These are phyloP conservation scores for Nemurella pictetii DNA, from an alignment of 2,888 invertebrate species.

Conservation along the genomic window DNA sequence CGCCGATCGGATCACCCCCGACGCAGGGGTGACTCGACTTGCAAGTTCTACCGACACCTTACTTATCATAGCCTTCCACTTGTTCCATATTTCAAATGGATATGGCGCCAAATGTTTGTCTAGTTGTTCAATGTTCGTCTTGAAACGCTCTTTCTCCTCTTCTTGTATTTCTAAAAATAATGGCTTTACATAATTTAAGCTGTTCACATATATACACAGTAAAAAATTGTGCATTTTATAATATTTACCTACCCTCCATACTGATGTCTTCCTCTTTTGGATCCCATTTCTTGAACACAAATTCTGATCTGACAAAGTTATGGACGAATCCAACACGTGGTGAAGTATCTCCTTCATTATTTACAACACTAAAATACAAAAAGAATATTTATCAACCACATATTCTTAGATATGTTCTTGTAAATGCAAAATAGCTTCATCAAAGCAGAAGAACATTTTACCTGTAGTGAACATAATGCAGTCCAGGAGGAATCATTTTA, in stretches of 20 bases:
- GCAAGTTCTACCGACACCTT: constrained; percentile 66
- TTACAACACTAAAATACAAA: constrained; percentile 54
- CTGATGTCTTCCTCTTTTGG: constrained; percentile 71
- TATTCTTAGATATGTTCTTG: no score
- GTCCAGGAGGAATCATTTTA: constrained; percentile 98
- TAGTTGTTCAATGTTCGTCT: constrained; percentile 68
- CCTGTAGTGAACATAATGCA: constrained; percentile 92
- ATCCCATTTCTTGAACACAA: constrained; percentile 89
- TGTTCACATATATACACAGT: no score
- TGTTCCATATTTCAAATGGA: constrained; percentile 84
- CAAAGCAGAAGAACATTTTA: constrained; percentile 51
- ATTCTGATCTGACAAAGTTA: constrained; percentile 77
- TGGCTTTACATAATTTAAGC: not conserved
- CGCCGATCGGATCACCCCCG: constrained; percentile 77
- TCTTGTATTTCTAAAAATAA: constrained; percentile 59
- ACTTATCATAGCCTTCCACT: constrained; percentile 79
- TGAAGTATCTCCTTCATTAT: constrained; percentile 61
- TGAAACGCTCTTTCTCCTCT: constrained; percentile 66
- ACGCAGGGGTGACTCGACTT: constrained; percentile 67
- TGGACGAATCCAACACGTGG: constrained; percentile 85
- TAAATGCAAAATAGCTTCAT: not conserved
- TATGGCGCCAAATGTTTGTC: constrained; percentile 86
- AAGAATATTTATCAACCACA: constrained; percentile 31
- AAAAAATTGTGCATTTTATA: not conserved
- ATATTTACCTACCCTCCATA: constrained; percentile 51